Evolutionary conservation across 2,113 vertebrate genomes (phyloP), one percentile per base, ranked within the genome.

Genomic region (Malurus melanocephalus): DNA sequence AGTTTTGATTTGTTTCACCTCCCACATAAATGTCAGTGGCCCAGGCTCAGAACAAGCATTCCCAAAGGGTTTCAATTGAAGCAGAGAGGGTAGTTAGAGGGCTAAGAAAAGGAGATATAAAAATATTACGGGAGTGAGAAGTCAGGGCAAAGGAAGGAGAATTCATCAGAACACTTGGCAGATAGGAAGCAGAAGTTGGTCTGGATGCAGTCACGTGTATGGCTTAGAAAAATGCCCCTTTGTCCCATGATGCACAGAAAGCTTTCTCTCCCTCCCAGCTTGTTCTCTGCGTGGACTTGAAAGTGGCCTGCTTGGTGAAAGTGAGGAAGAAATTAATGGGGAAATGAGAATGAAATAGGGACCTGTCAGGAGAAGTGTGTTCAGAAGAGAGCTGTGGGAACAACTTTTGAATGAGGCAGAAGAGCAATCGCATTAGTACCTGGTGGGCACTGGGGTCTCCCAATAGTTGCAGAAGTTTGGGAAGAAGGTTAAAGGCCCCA

Each of bases 1-100:
- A 75, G 28, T 62, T 95, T 80, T 85, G 75, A 67, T 61, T 88
- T 43, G 17, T 89, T 93, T 92, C 81, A 81, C 68, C 59, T 88
- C 82, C 82, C 46, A 89, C 85, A 21, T 40, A 67, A 65, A 77
- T 77, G 65, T 78, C 46, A 65, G 38, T 62, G 78, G 78, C 82
- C 79, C 67, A 45, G 43, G 48, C 43, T 93, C 35, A 35, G 56
- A 89, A 69, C 21, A 85, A 77, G 55, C 52, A 48, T 45, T 90
- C 35, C 33, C 10, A 49, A 81, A 85, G 38, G 28, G 32, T 81
- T 80, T 89, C 65, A 75, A 5, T 16, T 85, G 67, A 85, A 91
- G 23, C 28, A 80, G 53, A 64, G 49, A 7, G 11, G 32, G 17
- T 89, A 80, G 68, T 65, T 81, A n/a, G 33, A 86, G 51, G 49